These are phyloP conservation scores for Caloenas nicobarica DNA, from an alignment of 2,113 vertebrate genomes.

Conservation along the genomic window DNA sequence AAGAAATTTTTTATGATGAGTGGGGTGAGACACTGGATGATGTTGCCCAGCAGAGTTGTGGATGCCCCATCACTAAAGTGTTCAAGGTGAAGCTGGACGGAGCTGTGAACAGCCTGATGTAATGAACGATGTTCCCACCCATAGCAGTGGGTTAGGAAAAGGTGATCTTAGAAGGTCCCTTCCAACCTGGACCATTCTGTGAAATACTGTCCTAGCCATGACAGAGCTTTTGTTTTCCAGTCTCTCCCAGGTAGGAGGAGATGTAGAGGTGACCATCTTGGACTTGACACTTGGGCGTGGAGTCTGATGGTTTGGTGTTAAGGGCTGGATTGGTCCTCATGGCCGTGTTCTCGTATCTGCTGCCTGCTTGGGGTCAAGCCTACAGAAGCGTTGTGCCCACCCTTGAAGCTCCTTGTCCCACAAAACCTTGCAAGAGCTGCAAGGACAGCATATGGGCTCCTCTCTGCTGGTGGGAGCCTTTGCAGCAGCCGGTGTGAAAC, in stretches of 20 bases:
- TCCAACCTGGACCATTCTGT: not conserved
- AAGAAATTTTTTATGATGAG: not conserved
- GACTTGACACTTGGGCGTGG: not conserved
- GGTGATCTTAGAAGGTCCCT: not conserved
- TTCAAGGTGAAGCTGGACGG: not conserved
- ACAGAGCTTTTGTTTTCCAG: not conserved
- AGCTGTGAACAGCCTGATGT: not conserved
- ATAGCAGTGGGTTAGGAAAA: not conserved
- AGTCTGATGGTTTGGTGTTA: not conserved
- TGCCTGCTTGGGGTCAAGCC: not conserved
- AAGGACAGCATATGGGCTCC: not conserved
- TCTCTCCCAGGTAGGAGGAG: not conserved
- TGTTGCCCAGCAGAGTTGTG: not conserved
- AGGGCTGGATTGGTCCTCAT: not conserved
- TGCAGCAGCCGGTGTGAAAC: not conserved
- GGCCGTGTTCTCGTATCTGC: rapidly evolving
- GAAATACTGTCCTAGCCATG: not conserved
- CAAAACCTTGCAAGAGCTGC: not conserved
- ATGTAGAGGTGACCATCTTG: not conserved
- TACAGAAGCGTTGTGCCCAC: not conserved
- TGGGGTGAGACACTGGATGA: not conserved
- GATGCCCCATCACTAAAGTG: not conserved
- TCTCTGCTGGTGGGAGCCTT: not conserved
- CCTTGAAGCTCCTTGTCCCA: not conserved
- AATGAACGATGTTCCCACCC: not conserved